Percentiles rank a stretch among this genome's conserved stretches.
Evolutionary conservation across 2,888 invertebrate genomes (phyloP).

Genomic region (Cybosia mesomella): DNA sequence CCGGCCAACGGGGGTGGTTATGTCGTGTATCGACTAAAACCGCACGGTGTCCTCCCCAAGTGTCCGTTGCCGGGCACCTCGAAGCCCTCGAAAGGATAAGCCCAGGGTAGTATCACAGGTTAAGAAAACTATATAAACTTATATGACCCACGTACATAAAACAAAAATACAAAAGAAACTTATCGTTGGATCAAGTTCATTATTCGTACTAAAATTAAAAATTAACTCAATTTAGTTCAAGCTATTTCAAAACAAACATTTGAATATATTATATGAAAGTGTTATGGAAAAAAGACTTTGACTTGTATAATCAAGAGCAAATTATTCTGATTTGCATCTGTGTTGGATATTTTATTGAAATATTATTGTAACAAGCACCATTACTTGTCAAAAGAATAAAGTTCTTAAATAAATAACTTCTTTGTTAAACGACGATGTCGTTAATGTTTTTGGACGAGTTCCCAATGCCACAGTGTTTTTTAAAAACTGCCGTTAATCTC

Average conservation of each 20-base stretch:
- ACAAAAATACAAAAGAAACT: too few species aligned
- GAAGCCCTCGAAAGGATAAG: too few species aligned
- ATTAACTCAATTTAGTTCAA: not conserved
- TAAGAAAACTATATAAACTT: too few species aligned
- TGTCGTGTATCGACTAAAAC: too few species aligned
- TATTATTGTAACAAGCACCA: not conserved
- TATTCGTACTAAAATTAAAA: not conserved
- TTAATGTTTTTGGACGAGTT: slow-evolving; percentile 19
- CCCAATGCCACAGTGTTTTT: slow-evolving; percentile 21
- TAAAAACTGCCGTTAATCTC: slow-evolving; percentile 16
- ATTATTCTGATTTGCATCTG: not conserved
- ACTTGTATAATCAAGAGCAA: not conserved
- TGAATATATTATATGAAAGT: not conserved
- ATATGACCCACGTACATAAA: too few species aligned
- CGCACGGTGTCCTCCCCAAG: too few species aligned
- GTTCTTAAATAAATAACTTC: slow-evolving; percentile 14
- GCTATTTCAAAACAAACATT: slow-evolving; percentile 4
- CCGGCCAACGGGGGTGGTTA: too few species aligned
- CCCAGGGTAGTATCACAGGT: too few species aligned
- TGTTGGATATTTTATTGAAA: not conserved
- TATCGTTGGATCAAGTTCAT: too few species aligned
- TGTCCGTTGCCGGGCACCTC: too few species aligned
- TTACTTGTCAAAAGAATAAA: slow-evolving; percentile 15
- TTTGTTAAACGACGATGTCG: slow-evolving; percentile 19
- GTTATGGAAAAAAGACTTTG: not conserved